Base-by-base conservation (phyloP, 2,113 vertebrate genomes). In the Hippocampus abdominalis region DNA sequence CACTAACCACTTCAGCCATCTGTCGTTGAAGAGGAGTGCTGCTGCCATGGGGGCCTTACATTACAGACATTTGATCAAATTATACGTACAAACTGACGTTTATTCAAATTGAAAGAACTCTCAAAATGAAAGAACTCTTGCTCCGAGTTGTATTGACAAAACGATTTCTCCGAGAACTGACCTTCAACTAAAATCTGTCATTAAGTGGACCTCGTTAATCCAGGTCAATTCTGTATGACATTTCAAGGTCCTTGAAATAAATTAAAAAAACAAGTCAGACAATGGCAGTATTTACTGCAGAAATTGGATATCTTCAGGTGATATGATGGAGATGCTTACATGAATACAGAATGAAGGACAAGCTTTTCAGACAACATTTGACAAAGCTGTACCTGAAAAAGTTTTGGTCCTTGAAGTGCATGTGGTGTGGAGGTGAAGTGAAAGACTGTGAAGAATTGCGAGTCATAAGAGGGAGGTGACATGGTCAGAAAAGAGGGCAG, bases 21-120 rank as follows among this genome's bases (percentile, higher is more conserved):
- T 49, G 63, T 73, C 61, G 48, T 74, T 72, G 46, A 60, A 61
- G 25, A 61, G 16, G 29, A 70, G 53, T 69, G 59, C 36, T 69
- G 29, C 49, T 29, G 69, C 44, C 68, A 61, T 10, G 39, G 18
- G 15, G 32, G 39, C 4, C 7, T 70, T 76, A 69, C 64, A 81
- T 73, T 49, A 65, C 70, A 68, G 23, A 64, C 42, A 61, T 72
- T 81, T 75, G 57, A 81, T 71, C 81, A 65, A 76, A 87, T 82
- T 81, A 85, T 6, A 29, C 56, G 53, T 3, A 5, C 21, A 68
- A 61, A 25, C 65, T 70, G 79, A 82, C 68, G 70, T 68, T 83
- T 56, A 84, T 70, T 77, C 40, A 71, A 78, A 82, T 70, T 74
- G 68, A 87, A 79, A 40, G 39, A 42, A 65, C 40, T 36, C 11